A percentile compares a stretch with the other conserved stretches of the same genome.
Conservation (phyloP, 2,888 invertebrate species). For the Ptycholaimellus sp. region DNA sequence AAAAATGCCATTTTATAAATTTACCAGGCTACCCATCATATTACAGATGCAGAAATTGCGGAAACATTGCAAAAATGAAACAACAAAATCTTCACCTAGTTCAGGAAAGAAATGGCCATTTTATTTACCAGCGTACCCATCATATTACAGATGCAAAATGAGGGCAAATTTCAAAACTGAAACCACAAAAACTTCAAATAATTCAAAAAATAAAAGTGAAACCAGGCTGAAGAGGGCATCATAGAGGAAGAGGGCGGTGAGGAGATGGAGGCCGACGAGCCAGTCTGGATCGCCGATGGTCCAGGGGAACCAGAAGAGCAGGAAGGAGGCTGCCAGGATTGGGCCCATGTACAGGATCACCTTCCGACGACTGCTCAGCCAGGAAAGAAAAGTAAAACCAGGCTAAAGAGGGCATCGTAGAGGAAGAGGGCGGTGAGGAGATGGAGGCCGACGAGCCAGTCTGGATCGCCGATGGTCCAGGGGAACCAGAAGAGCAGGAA, state of each 20-base stretch:
- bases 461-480: slow-evolving; percentile 20
- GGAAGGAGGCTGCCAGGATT: slow-evolving; percentile 25
- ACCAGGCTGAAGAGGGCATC: slow-evolving; percentile 28
- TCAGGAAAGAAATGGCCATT: too few species aligned
- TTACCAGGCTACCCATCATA: too few species aligned
- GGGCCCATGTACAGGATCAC: slow-evolving; percentile 27
- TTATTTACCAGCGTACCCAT: too few species aligned
- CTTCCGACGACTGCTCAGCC: slow-evolving; percentile 21
- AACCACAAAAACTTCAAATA: too few species aligned
- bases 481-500: slow-evolving; percentile 28
- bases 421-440: slow-evolving; percentile 26
- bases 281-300: slow-evolving; percentile 12
- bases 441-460: slow-evolving; percentile 24
- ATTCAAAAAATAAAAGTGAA: too few species aligned
- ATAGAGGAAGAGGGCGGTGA: slow-evolving; percentile 26
- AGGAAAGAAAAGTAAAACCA: too few species aligned
- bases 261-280: slow-evolving; percentile 26
- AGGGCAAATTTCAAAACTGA: too few species aligned
- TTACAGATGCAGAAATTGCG: too few species aligned
- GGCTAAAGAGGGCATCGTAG: slow-evolving; percentile 28
- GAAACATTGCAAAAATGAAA: too few species aligned
- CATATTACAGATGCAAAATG: too few species aligned
- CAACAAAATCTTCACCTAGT: too few species aligned
- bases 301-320: slow-evolving; percentile 29
- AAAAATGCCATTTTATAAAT: too few species aligned